Base-by-base conservation (phyloP, 2,113 vertebrate species). In the Macrotus californicus region DNA sequence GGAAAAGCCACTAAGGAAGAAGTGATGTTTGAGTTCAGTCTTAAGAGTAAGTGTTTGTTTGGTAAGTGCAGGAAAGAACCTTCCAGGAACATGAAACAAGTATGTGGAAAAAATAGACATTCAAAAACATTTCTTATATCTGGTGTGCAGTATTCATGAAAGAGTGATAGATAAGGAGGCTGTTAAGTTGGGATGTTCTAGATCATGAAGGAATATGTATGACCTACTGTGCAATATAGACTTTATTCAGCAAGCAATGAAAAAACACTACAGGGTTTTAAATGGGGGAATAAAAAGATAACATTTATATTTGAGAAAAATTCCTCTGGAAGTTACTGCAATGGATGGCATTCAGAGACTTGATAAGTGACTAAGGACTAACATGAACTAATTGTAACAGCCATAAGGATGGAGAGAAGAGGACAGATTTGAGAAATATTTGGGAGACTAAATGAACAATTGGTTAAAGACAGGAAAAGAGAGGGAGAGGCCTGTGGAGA, bases 291-390 rank as follows among this genome's bases (percentile, higher is more conserved):
- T 66, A 89, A 86, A 26, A 93, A 75, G 36, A 87, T 81, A 90
- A 90, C 24, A 56, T 89, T 88, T 50, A 56, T 26, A 69, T 39
- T 34, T 86, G 54, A 89, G 95, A 81, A 89, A 94, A 94, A 56
- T 10, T 76, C 72, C 41, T 72, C 72, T 56, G 54, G 46, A 24
- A 43, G 24, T 83, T 77, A 84, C 77, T 79, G 5, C 41, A 94
- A 84, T n/a, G 21, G 54, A 39, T 50, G 13, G 54, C 50, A 80
- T 70, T 36, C 7, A n/a, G 34, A 92, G n/a, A 34, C 31, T 21
- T 16, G 67, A 82, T 43, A 88, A 91, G 4, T 54, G 29, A 85
- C 70, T 66, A 79, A 31, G 26, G 18, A 70, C 59, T 46, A 82
- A 5, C 10, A 34, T 36, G 39, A 93, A 67, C 26, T 31, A 84